These are phyloP conservation scores for Protaetia brevitarsis DNA, from an alignment of 1,140 invertebrate genomes.

Conservation along the genomic window DNA sequence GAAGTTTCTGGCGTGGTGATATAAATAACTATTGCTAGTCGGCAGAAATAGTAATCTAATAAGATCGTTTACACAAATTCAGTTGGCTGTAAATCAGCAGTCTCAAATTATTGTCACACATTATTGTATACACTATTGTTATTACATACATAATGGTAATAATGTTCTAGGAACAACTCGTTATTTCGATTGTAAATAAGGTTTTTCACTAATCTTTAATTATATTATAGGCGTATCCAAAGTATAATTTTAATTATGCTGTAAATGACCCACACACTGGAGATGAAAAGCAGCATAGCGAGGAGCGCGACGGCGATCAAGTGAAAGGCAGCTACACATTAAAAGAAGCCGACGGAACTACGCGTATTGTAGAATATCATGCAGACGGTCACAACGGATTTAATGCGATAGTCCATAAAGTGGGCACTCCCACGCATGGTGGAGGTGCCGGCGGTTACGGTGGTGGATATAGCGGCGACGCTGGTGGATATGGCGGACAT, in stretches of 20 bases:
- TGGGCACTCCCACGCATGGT: conserved; percentile 48
- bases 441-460: conserved; percentile 40
- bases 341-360: conserved; percentile 60
- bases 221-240: conserved; percentile 37
- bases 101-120: no score
- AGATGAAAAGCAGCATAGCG: conserved; percentile 55
- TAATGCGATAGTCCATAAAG: conserved; percentile 55
- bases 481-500: conserved; percentile 31
- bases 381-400: conserved; percentile 54
- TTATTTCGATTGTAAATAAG: no score
- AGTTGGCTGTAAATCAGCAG: no score
- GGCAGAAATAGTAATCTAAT: no score
- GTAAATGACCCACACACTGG: conserved; percentile 55
- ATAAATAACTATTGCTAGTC: no score
- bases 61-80: no score
- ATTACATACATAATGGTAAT: no score
- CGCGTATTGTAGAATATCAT: conserved; percentile 57
- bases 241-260: conserved; percentile 56
- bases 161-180: no score
- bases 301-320: conserved; percentile 53
- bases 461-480: conserved; percentile 24
- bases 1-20: no score
- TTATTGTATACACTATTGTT: no score
- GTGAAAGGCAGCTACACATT: conserved; percentile 59
- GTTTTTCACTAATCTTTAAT: neutral